A percentile compares a stretch with the other conserved stretches of the same genome.
Evolutionary conservation across 2,113 vertebrate genomes (phyloP).

Genomic region (Merops nubicus): DNA sequence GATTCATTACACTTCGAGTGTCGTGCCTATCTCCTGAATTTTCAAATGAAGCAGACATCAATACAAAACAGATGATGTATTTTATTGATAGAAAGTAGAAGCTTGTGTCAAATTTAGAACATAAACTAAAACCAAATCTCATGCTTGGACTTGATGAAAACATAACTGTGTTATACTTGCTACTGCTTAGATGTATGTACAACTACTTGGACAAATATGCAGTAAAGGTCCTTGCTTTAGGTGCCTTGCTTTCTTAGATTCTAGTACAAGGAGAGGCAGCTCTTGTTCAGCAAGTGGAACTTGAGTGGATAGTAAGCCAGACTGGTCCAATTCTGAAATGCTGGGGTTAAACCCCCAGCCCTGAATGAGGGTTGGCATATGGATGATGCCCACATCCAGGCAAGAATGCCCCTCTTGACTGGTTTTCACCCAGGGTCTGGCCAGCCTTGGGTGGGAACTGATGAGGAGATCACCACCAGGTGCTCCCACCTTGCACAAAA

Average conservation of each 20-base stretch:
- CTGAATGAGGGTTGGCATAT: too few species aligned
- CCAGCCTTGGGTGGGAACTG: too few species aligned
- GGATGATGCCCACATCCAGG: too few species aligned
- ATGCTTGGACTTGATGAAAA: neutral
- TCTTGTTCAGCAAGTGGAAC: neutral
- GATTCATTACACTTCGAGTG: slow-evolving; percentile 6
- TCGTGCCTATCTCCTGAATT: slow-evolving; percentile 4
- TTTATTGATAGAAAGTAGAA: neutral
- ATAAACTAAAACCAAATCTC: neutral
- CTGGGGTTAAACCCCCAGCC: too few species aligned
- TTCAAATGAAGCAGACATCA: slow-evolving; percentile 23
- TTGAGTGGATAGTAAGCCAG: neutral
- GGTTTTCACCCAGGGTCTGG: too few species aligned
- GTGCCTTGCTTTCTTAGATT: neutral
- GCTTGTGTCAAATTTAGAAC: neutral
- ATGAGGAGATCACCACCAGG: too few species aligned
- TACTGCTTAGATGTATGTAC: neutral
- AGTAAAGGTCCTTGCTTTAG: neutral
- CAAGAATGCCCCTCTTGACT: too few species aligned
- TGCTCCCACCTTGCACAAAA: too few species aligned
- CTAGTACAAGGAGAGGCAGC: neutral
- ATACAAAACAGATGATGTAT: neutral
- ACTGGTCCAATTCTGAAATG: fast-evolving
- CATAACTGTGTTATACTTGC: neutral
- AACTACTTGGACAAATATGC: neutral